Evolutionary conservation across 2,888 invertebrate genomes (phyloP).

Genomic region (Parnassius smintheus): DNA sequence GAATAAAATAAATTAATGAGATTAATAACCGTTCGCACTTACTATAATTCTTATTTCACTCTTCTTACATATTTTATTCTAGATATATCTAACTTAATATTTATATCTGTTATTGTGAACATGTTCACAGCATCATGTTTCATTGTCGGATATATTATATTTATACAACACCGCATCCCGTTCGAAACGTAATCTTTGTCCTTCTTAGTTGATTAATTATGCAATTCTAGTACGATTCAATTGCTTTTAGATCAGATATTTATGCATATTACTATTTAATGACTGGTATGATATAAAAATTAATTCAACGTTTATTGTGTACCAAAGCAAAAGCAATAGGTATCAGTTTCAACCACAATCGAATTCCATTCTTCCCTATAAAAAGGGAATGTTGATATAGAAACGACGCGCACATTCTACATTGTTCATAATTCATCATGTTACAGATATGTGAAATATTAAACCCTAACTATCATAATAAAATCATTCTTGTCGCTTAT

Average conservation of each 20-base stretch:
- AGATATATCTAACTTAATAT: too few species aligned
- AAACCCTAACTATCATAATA: too few species aligned
- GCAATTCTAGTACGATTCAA: conserved; percentile 4
- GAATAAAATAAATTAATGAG: too few species aligned
- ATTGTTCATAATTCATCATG: not conserved
- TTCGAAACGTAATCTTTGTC: conserved; percentile 13
- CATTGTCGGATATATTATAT: not conserved
- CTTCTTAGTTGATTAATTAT: conserved; percentile 15
- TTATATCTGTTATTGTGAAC: too few species aligned
- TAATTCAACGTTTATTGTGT: too few species aligned
- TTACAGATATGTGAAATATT: not conserved
- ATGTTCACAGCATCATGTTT: conserved; percentile 30
- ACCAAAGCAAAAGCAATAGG: not conserved
- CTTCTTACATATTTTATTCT: too few species aligned
- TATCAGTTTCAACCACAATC: not conserved
- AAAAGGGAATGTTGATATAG: not conserved
- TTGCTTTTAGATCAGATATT: not conserved
- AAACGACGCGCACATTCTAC: not conserved
- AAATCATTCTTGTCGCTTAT: too few species aligned
- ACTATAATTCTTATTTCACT: too few species aligned
- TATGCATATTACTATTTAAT: not conserved
- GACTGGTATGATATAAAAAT: not conserved
- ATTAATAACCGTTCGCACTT: too few species aligned
- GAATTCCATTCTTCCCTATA: not conserved
- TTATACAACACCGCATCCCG: not conserved